These are phyloP conservation scores for Torymus tubicola DNA, from an alignment of 2,888 invertebrate species.

Conservation along the genomic window DNA sequence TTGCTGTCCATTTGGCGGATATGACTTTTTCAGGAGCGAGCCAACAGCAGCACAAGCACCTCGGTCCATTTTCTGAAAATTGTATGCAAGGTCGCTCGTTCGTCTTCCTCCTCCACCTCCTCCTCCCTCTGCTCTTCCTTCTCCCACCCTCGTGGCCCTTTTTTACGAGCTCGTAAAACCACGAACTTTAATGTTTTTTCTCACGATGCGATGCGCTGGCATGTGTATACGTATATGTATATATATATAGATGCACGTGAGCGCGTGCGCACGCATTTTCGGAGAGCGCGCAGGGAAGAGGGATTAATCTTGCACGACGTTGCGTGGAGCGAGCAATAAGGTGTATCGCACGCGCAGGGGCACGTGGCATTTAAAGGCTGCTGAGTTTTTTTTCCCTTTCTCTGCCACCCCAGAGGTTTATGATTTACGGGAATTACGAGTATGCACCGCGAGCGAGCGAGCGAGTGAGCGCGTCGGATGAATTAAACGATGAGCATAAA, in stretches of 20 bases:
- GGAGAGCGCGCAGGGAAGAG: constrained; percentile 7
- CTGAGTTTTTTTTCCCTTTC: neutral
- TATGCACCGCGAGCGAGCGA: neutral
- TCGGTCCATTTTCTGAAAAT: constrained; percentile 51
- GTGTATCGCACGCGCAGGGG: constrained; percentile 25
- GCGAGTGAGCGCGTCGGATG: too few species aligned
- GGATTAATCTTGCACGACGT: constrained; percentile 53
- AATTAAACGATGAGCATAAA: neutral
- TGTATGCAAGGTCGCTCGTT: constrained; percentile 51
- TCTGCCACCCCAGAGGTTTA: constrained; percentile 14
- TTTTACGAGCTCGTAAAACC: constrained; percentile 56
- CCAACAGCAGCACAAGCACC: neutral
- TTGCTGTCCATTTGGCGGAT: neutral
- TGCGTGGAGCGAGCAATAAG: constrained; percentile 38
- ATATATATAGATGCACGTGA: neutral
- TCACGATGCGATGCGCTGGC: neutral
- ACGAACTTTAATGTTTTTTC: constrained; percentile 38
- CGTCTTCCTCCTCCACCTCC: constrained; percentile 9
- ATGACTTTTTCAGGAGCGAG: constrained; percentile 46
- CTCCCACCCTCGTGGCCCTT: neutral
- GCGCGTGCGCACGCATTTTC: neutral
- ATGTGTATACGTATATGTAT: neutral
- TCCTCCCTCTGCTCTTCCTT: neutral
- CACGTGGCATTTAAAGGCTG: constrained; percentile 22
- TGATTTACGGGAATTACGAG: constrained; percentile 34